Conservation (phyloP, 2,888 invertebrate species). For the Lithophane semibrunnea region DNA sequence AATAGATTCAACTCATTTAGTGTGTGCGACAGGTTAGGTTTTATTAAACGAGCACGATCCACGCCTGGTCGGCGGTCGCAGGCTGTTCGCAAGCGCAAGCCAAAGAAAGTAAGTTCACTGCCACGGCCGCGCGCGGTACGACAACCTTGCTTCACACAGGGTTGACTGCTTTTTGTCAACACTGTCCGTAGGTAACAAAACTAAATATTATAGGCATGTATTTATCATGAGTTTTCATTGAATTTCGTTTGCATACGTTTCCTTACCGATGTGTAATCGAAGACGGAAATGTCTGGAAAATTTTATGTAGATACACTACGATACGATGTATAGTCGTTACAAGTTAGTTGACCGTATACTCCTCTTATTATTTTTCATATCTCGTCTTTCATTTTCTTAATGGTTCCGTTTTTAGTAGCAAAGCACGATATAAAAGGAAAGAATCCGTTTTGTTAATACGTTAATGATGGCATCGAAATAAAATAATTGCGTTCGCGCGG, state of each 20-base stretch:
- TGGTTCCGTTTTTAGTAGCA: not conserved
- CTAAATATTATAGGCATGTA: not conserved
- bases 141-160: slow-evolving; percentile 82
- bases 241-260: slow-evolving; percentile 11
- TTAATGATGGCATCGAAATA: not conserved
- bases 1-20: slow-evolving; percentile 67
- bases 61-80: slow-evolving; percentile 81
- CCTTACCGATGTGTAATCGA: not conserved
- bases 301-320: not conserved
- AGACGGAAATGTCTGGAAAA: not conserved
- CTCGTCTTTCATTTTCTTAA: too few species aligned
- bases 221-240: not conserved
- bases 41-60: slow-evolving; percentile 76
- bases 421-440: not conserved
- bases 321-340: not conserved
- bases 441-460: not conserved
- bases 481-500: slow-evolving; percentile 7
- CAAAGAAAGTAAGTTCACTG: slow-evolving; percentile 90
- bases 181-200: slow-evolving; percentile 22
- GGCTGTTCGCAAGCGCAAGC: slow-evolving; percentile 68
- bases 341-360: not conserved
- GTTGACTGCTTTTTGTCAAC: slow-evolving; percentile 60
- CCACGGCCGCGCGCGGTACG: slow-evolving; percentile 86
- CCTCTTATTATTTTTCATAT: not conserved
- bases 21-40: slow-evolving; percentile 64